phyloP scores from a whole-genome alignment of 2,113 vertebrate species.

The Dipodomys merriami region DNA sequence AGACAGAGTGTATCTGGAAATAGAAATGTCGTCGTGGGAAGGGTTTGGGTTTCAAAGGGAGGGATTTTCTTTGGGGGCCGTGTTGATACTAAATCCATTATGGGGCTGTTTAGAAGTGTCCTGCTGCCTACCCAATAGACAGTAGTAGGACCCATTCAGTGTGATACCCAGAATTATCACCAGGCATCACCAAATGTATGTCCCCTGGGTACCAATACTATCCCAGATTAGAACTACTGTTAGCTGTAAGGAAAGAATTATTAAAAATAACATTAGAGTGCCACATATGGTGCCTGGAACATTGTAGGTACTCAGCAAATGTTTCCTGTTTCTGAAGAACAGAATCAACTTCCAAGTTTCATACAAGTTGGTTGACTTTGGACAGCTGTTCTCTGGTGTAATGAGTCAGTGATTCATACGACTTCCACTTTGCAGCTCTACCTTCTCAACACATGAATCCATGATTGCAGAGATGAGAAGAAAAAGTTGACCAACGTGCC shows the following conservation, averaged over 20 bases:
- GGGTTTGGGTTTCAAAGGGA: neutral
- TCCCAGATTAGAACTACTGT: conserved; percentile 4
- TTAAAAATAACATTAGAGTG: neutral
- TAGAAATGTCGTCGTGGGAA: neutral
- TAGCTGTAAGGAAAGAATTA: neutral
- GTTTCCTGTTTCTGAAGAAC: conserved; percentile 50
- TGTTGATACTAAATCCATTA: no score
- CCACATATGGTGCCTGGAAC: neutral
- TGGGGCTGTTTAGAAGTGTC: neutral
- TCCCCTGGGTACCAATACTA: neutral
- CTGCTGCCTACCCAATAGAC: neutral
- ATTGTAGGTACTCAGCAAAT: neutral
- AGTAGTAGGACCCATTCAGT: neutral
- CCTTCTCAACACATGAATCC: neutral
- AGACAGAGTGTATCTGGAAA: neutral
- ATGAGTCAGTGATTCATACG: neutral
- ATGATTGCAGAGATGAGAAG: neutral
- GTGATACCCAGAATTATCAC: neutral
- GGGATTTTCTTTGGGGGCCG: neutral
- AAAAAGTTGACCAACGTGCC: neutral
- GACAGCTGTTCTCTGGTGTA: neutral
- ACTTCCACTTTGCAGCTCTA: neutral
- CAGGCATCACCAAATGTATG: neutral
- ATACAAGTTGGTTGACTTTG: neutral
- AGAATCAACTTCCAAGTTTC: neutral